These are phyloP conservation scores for Parnassius smintheus DNA, from an alignment of 2,888 invertebrate genomes.

Conservation along the genomic window DNA sequence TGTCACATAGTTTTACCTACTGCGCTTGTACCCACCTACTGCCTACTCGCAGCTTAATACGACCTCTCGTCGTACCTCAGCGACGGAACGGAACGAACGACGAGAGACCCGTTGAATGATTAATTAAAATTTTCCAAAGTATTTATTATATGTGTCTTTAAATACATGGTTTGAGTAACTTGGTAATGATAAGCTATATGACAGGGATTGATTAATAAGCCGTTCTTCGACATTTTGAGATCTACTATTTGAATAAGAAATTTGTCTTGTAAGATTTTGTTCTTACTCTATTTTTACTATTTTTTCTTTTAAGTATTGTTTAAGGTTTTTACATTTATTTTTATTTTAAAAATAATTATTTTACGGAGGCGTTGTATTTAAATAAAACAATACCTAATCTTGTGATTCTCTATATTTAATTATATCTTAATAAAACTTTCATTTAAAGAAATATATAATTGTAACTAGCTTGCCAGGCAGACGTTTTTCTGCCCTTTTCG, in stretches of 20 bases:
- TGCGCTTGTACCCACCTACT: not conserved
- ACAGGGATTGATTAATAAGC: too few relatives aligned
- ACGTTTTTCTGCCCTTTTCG: too few relatives aligned
- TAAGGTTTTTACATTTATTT: too few relatives aligned
- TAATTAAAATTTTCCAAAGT: not conserved
- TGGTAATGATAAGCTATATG: too few relatives aligned
- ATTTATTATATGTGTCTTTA: not conserved
- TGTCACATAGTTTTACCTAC: conserved; percentile 35
- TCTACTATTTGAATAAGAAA: conserved; percentile 3
- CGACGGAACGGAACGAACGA: not conserved
- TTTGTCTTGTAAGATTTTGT: conserved; percentile 22
- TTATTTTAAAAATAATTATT: too few relatives aligned
- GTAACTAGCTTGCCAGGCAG: too few relatives aligned
- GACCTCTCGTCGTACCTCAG: not conserved
- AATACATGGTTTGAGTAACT: not conserved
- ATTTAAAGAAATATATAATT: too few relatives aligned
- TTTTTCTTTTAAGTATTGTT: not conserved
- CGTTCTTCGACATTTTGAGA: too few relatives aligned
- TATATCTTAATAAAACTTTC: too few relatives aligned
- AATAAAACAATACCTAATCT: too few relatives aligned
- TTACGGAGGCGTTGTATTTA: too few relatives aligned
- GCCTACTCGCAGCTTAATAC: conserved; percentile 3
- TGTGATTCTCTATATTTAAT: too few relatives aligned
- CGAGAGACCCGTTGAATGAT: not conserved
- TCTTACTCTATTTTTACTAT: conserved; percentile 13